A percentile compares a stretch with the other conserved stretches of the same genome.
Conservation (phyloP, 2,888 invertebrate species). For the Hetaerina titia region DNA sequence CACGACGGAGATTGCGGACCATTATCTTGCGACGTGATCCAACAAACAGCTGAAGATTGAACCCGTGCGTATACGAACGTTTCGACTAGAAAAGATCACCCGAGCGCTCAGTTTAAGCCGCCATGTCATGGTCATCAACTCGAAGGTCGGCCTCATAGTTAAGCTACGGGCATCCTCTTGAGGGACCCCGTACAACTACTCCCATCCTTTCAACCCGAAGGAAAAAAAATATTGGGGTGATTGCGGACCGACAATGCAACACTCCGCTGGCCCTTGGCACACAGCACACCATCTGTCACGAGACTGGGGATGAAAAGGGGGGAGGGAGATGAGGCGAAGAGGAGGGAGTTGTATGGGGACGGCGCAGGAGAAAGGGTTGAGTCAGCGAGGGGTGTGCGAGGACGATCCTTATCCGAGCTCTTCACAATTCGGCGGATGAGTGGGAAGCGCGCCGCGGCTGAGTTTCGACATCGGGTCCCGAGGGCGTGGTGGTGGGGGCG, state of each 20-base stretch:
- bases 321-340: not conserved
- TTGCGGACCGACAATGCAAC: not conserved
- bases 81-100: not conserved
- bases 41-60: not conserved
- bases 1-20: not conserved
- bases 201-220: not conserved
- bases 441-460: not conserved
- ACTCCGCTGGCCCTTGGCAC: not conserved
- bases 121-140: too few relatives aligned
- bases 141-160: too few relatives aligned
- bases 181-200: not conserved
- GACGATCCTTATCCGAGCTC: not conserved
- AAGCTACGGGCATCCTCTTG: too few relatives aligned
- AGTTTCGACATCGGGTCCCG: not conserved
- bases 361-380: not conserved
- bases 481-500: not conserved
- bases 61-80: not conserved
- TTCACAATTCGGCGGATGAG: not conserved
- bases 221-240: not conserved
- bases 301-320: not conserved
- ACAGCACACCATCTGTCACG: not conserved
- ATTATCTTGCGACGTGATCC: not conserved
- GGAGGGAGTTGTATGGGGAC: too few relatives aligned
- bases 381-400: not conserved
- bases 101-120: too few relatives aligned